Base-by-base conservation (phyloP, 2,888 invertebrate genomes). In the Pseudanteris insignis region DNA sequence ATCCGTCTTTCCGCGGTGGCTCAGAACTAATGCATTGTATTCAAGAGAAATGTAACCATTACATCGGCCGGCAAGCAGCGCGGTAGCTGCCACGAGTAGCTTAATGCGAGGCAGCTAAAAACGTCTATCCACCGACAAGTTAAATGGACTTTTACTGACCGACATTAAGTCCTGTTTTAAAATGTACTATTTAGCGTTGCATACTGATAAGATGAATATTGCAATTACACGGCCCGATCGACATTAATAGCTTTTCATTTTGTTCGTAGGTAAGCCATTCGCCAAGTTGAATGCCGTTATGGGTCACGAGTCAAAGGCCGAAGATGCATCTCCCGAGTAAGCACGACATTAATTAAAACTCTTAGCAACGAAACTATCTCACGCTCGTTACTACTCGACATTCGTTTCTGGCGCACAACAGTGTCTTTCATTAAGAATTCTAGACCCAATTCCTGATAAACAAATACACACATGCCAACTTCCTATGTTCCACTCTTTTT, bases 321-420 rank as follows among this genome's bases (percentile, higher is more conserved):
- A 66, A 65, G 70, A 74, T 73, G 71, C 69, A 67, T 65, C 66
- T 66, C 47, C 38, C 65, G 61, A 63, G 67, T 63, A 58, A 65
- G 67, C 69, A 67, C 65, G 67, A 67, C 69, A 66, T 66, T 65
- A 66, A 67, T 66, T 66, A 68, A 66, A 66, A 66, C 67, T 68
- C 66, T 68, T 68, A 66, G 63, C 61, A 55, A 64, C 55, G 63
- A 58, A 65, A 65, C 64, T 63, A 66, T 68, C 68, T 67, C 68
- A 66, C 65, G 67, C 66, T 67, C 66, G 62, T 62, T 62, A 62
- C 62, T 62, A 62, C 47, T 62, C 62, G 57, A 62, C 62, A 62
- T 62, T 62, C 55, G 51, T 55, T 57, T 57, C 55, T 62, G 41
- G 29, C 48, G 51, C 50, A 61, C 55, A n/a, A 58, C 37, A 51